Evolutionary conservation across 2,888 invertebrate species (phyloP).

Genomic region (Plutella xylostella): DNA sequence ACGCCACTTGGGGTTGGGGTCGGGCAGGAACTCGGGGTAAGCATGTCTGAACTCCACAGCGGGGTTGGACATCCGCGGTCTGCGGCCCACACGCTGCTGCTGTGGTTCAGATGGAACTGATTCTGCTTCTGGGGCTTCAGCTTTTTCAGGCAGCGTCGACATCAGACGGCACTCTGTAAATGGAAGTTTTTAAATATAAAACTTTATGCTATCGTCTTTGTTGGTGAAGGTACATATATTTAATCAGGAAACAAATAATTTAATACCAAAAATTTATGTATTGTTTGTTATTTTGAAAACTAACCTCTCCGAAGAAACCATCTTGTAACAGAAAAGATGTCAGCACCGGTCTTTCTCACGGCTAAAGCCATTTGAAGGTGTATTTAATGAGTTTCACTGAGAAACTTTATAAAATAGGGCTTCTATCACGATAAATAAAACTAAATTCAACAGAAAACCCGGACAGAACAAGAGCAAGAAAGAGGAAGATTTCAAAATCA

Average conservation of each 20-base stretch:
- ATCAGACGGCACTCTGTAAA: conserved; percentile 39
- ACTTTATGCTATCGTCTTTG: no score
- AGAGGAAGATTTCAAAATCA: no score
- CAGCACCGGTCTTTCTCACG: conserved; percentile 31
- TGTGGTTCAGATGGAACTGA: conserved; percentile 21
- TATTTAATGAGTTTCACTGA: no score
- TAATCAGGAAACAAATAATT: not conserved
- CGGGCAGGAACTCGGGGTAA: conserved; percentile 94
- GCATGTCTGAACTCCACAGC: conserved; percentile 73
- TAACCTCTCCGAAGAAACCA: conserved; percentile 57
- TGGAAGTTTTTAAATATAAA: not conserved
- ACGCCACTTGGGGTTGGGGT: conserved; percentile 81
- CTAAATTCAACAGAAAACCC: no score
- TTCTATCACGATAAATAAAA: no score
- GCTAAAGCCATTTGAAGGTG: conserved; percentile 48
- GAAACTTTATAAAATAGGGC: no score
- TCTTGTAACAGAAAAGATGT: conserved; percentile 36
- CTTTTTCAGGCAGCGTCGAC: conserved; percentile 41
- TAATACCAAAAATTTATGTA: not conserved
- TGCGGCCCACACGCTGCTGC: conserved; percentile 23
- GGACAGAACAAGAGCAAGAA: no score
- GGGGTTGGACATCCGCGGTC: conserved; percentile 24
- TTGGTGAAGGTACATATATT: no score
- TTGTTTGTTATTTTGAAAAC: conserved; percentile 8
- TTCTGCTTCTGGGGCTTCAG: conserved; percentile 11